These are phyloP conservation scores for Apogon hyalosoma DNA, from an alignment of 2,797 vertebrate genomes.

Conservation along the genomic window DNA sequence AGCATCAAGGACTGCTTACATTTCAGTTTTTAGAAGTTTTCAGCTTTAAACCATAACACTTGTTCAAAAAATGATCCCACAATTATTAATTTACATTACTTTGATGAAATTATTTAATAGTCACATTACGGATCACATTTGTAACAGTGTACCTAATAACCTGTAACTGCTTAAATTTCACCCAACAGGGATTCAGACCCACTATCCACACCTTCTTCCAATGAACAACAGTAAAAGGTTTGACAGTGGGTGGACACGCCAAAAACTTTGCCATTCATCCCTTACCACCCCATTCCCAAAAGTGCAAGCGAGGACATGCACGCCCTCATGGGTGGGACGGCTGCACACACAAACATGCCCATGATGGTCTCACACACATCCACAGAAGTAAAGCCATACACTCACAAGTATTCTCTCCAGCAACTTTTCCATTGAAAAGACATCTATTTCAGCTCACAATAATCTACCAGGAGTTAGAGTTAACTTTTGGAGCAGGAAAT, in stretches of 20 bases:
- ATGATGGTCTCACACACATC: slow-evolving; percentile 29
- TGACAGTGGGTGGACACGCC: slow-evolving; percentile 49
- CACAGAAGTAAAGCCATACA: slow-evolving; percentile 31
- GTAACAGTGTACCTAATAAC: no score
- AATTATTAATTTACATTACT: no score
- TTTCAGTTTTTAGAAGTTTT: no score
- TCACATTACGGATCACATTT: no score
- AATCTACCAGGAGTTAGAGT: slow-evolving; percentile 1
- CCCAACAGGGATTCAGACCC: no score
- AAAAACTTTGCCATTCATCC: slow-evolving; percentile 48
- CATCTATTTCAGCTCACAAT: slow-evolving; percentile 35
- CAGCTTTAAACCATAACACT: no score
- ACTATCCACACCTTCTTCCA: background rate
- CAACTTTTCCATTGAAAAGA: slow-evolving; percentile 59
- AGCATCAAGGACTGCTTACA: no score
- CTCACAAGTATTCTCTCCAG: slow-evolving; percentile 20
- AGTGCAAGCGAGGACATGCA: slow-evolving; percentile 33
- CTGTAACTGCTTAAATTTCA: no score
- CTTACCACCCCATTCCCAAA: slow-evolving; percentile 25
- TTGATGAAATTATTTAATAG: no score
- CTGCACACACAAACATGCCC: slow-evolving; percentile 19
- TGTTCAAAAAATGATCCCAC: no score
- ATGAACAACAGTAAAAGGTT: slow-evolving; percentile 1
- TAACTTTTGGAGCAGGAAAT: slow-evolving; percentile 40
- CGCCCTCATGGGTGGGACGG: slow-evolving; percentile 52